A percentile compares a stretch with the other conserved stretches of the same genome.
These are phyloP conservation scores for Thereva unica DNA, from an alignment of 2,888 invertebrate genomes.

Conservation along the genomic window DNA sequence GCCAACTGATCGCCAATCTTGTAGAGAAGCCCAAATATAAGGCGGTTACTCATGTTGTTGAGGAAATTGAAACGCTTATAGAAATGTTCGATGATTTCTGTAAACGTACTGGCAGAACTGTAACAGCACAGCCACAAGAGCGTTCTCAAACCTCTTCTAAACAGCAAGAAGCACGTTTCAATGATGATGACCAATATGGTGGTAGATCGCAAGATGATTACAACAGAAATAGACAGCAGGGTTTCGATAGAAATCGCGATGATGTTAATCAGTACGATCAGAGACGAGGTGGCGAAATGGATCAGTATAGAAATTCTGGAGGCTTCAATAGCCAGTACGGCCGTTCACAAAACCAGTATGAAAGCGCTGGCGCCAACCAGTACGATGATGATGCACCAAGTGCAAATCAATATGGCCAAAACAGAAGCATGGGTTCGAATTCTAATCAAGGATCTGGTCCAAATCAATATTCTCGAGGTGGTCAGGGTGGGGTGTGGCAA, in stretches of 20 bases:
- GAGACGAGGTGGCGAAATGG: too few species aligned
- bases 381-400: background rate
- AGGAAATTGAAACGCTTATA: constrained; percentile 18
- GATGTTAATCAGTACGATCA: too few species aligned
- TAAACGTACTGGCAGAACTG: background rate
- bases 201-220: too few species aligned
- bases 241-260: too few species aligned
- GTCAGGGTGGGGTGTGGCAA: constrained; percentile 6
- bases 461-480: background rate
- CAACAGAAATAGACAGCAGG: too few species aligned
- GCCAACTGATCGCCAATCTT: constrained; percentile 25
- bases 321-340: background rate
- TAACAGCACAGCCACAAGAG: too few species aligned
- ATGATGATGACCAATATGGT: too few species aligned
- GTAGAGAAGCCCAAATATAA: constrained; percentile 16
- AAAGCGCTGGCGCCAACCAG: background rate
- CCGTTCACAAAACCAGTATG: background rate
- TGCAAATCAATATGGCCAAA: background rate
- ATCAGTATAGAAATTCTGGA: too few species aligned
- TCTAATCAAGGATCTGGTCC: background rate
- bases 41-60: constrained; percentile 11
- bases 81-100: constrained; percentile 15
- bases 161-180: background rate
- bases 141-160: constrained; percentile 3
- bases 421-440: background rate